phyloP scores from a whole-genome alignment of 2,113 vertebrate genomes.

The Dromas ardeola region DNA sequence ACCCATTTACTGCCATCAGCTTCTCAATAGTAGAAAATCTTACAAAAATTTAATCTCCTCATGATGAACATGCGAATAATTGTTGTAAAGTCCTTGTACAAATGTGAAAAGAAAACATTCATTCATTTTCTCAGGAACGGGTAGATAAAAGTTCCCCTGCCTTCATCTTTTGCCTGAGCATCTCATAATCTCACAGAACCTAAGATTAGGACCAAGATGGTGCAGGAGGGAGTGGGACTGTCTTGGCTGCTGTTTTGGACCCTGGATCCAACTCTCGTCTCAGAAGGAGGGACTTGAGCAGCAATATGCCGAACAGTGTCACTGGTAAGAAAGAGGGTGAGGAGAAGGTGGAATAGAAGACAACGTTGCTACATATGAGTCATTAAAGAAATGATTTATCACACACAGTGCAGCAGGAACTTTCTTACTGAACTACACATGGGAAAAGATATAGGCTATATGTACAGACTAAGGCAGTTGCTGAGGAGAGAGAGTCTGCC shows the following conservation, averaged over 20 bases:
- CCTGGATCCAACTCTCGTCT: background rate
- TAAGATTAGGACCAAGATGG: background rate
- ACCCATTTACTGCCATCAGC: background rate
- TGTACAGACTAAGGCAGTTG: background rate
- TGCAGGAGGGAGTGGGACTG: background rate
- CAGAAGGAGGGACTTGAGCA: background rate
- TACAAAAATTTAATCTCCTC: background rate
- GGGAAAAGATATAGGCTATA: background rate
- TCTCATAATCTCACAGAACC: background rate
- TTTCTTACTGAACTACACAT: background rate
- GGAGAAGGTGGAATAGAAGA: background rate
- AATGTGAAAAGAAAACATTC: background rate
- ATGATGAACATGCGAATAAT: accelerated
- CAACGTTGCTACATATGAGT: background rate
- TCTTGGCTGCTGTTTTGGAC: background rate
- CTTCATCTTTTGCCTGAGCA: background rate
- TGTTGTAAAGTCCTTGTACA: background rate
- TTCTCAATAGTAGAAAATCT: background rate
- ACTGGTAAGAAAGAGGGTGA: background rate
- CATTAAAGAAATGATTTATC: background rate
- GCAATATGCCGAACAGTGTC: background rate
- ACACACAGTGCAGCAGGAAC: background rate
- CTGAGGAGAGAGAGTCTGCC: background rate
- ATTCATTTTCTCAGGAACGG: background rate
- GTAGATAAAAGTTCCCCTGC: background rate